phyloP scores from a whole-genome alignment of 2,888 invertebrate species.

The Athalia cordata region DNA sequence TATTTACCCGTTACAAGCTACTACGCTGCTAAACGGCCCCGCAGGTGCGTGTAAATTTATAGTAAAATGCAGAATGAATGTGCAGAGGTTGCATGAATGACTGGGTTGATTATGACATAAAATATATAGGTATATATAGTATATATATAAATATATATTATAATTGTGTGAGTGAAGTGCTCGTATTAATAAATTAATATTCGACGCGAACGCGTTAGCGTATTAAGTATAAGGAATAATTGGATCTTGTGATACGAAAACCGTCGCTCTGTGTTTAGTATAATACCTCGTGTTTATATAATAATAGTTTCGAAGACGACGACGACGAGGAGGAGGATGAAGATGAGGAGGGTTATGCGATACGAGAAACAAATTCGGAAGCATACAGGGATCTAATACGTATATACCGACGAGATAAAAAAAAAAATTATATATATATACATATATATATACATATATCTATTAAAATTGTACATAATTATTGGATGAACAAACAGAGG shows the following conservation, averaged over 20 bases:
- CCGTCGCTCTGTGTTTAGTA: slow-evolving; percentile 64
- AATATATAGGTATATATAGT: not conserved
- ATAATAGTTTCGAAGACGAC: not conserved
- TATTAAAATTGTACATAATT: slow-evolving; percentile 68
- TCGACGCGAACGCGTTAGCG: slow-evolving; percentile 19
- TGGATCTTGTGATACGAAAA: slow-evolving; percentile 69
- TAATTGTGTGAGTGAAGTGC: no score
- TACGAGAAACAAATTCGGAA: slow-evolving; percentile 72
- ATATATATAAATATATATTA: no score
- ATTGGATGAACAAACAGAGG: slow-evolving; percentile 55
- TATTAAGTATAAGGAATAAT: slow-evolving; percentile 29
- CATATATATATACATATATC: slow-evolving; percentile 11
- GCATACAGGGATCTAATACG: slow-evolving; percentile 71
- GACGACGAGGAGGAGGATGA: slow-evolving; percentile 15
- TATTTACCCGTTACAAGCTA: slow-evolving; percentile 37
- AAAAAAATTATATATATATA: slow-evolving; percentile 48
- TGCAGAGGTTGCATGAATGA: not conserved
- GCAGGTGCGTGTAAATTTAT: slow-evolving; percentile 54
- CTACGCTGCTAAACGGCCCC: slow-evolving; percentile 46
- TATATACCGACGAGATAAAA: slow-evolving; percentile 59
- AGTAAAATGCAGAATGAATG: slow-evolving; percentile 27
- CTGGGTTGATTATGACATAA: not conserved
- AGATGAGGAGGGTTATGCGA: slow-evolving; percentile 58
- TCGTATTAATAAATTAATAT: not conserved
- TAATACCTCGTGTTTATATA: slow-evolving; percentile 31